These are phyloP conservation scores for Acanthosepion pharaonis DNA, from an alignment of 2,888 invertebrate species.

Conservation along the genomic window DNA sequence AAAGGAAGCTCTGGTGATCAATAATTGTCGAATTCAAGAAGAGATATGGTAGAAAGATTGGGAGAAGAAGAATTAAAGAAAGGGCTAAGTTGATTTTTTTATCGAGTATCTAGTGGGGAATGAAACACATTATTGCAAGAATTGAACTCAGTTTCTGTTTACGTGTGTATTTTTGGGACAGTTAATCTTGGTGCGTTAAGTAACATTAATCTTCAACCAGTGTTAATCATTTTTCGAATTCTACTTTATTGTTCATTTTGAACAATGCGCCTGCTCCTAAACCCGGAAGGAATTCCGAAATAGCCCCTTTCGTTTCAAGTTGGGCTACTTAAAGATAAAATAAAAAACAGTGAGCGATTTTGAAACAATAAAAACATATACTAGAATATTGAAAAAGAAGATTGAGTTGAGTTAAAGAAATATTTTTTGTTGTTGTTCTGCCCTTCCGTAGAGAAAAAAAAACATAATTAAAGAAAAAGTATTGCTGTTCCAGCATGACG, in stretches of 20 bases:
- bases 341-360: not conserved
- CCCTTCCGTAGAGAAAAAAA: too few relatives aligned
- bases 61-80: too few relatives aligned
- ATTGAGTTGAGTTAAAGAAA: too few relatives aligned
- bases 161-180: not conserved
- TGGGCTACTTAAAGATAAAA: not conserved
- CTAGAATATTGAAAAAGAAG: not conserved
- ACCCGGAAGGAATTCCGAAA: not conserved
- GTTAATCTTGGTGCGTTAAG: not conserved
- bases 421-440: too few relatives aligned
- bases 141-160: not conserved
- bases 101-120: too few relatives aligned
- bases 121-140: too few relatives aligned
- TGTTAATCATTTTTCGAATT: not conserved
- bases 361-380: not conserved
- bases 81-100: too few relatives aligned
- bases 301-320: not conserved
- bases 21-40: too few relatives aligned
- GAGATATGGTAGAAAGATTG: too few relatives aligned
- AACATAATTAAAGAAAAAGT: too few relatives aligned
- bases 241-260: not conserved
- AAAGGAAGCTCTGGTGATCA: too few relatives aligned
- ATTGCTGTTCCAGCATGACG: too few relatives aligned
- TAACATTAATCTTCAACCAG: not conserved
- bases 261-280: not conserved